A percentile compares a stretch with the other conserved stretches of the same genome.
Conservation (phyloP, 1,140 invertebrate genomes). For the Bombus cullumanus region DNA sequence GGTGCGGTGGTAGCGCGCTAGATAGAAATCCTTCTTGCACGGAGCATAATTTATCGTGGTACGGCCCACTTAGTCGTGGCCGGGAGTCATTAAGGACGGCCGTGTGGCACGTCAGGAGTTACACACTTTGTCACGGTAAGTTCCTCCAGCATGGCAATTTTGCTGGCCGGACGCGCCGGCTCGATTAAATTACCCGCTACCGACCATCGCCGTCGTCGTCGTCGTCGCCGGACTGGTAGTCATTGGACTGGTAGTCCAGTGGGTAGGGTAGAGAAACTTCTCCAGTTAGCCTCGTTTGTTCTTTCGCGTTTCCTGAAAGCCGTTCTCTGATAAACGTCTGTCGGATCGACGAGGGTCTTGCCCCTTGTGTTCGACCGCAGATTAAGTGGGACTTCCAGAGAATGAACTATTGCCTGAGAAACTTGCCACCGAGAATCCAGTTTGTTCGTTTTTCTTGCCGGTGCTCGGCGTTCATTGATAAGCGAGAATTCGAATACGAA, state of each 20-base stretch:
- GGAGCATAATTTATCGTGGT: constrained; percentile 43
- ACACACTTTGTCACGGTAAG: constrained; percentile 54
- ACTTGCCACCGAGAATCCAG: neutral
- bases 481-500: neutral
- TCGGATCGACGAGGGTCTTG: neutral
- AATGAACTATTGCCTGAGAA: neutral
- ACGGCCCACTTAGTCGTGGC: constrained; percentile 48
- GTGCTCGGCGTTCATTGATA: neutral
- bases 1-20: neutral
- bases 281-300: constrained; percentile 28
- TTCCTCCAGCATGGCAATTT: constrained; percentile 48
- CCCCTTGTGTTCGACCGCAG: neutral
- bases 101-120: constrained; percentile 46
- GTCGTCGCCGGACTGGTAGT: neutral
- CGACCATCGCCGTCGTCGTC: constrained; percentile 9
- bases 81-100: constrained; percentile 50
- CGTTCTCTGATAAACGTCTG: neutral
- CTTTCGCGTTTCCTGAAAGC: constrained; percentile 20
- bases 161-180: constrained; percentile 17
- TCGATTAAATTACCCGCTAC: constrained; percentile 52
- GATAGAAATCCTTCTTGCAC: constrained; percentile 41
- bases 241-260: neutral
- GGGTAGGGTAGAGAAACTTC: constrained; percentile 10
- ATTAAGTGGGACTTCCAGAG: neutral
- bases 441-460: neutral